Conservation (phyloP, 1,140 invertebrate species). For the Eufriesea mexicana region DNA sequence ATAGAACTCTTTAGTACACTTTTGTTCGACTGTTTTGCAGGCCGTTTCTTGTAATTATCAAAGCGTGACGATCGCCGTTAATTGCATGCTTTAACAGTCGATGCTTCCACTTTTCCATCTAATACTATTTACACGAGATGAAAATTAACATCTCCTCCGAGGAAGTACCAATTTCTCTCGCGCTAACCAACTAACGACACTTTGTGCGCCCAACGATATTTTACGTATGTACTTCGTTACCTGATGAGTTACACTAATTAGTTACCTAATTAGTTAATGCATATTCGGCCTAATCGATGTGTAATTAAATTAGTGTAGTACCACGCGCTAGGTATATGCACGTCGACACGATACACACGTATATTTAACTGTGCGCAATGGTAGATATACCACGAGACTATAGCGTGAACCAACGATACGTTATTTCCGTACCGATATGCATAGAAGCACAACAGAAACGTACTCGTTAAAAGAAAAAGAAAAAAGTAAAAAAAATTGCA, state of each 20-base stretch:
- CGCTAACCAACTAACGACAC: neutral
- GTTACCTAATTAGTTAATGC: slow-evolving; percentile 5
- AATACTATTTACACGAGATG: neutral
- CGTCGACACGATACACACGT: neutral
- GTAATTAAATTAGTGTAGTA: slow-evolving; percentile 3
- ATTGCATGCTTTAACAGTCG: neutral
- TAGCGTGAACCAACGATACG: neutral
- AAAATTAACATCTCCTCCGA: neutral
- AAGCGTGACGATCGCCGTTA: neutral
- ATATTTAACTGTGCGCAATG: neutral
- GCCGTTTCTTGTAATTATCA: slow-evolving; percentile 30
- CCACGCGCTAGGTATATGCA: neutral
- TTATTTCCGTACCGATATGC: slow-evolving; percentile 4
- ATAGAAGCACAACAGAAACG: neutral
- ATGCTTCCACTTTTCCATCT: neutral
- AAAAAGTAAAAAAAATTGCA: neutral
- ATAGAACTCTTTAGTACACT: slow-evolving; percentile 25
- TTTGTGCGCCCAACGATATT: neutral
- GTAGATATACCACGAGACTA: neutral
- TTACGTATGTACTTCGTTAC: neutral
- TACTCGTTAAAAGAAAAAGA: neutral
- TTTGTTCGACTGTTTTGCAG: slow-evolving; percentile 21
- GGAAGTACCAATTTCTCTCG: neutral
- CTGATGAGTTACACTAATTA: slow-evolving; percentile 5
- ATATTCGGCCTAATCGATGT: slow-evolving; percentile 44